Evolutionary conservation across 2,113 vertebrate genomes (phyloP), one percentile per base, ranked within the genome.

Genomic region (Drymodes brunneopygia): DNA sequence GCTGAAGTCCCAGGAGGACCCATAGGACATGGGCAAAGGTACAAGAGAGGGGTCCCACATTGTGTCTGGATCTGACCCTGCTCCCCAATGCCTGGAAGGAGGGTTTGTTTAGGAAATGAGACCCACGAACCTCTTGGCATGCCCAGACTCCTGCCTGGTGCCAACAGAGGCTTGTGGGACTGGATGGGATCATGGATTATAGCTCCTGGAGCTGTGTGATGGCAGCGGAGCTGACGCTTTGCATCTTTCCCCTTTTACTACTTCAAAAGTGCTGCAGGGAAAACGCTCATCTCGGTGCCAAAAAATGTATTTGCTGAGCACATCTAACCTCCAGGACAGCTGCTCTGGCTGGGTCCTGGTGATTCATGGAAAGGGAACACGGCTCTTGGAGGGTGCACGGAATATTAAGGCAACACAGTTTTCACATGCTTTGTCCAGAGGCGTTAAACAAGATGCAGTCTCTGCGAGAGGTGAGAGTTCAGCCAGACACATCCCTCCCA

Each of bases 131-230:
- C 44, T 42, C 51, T 73, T 1, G 4, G 31, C 23, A 14, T 10
- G 7, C 35, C 29, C 65, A n/a, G 40, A 22, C 9, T 12, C 50
- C 79, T 5, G 5, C 27, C 18, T 75, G 42, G 42, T 8, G 3
- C 66, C 0, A 0, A 28, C 4, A 2, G n/a, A 58, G 35, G 27
- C 78, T 57, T 1, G 0, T 23, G 74, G 66, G 47, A 8, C 42
- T 58, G 80, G 42, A 24, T 31, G 75, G 60, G 42, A 58, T 38
- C 0, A 0, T 21, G 50, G 40, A 12, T 33, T 61, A 11, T 3
- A 12, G 60, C 57, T 93, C 28, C 40, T 25, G 56, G 80, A 71
- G 21, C n/a, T 0, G 0, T 35, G 56, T 48, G n/a, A 84, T 0
- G 1, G 31, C 31, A 21, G 61, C 3, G 9, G 66, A 92, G 62